A percentile compares a stretch with the other conserved stretches of the same genome.
Evolutionary conservation across 2,113 vertebrate genomes (phyloP).

Genomic region (Notarius lentiginosus): DNA sequence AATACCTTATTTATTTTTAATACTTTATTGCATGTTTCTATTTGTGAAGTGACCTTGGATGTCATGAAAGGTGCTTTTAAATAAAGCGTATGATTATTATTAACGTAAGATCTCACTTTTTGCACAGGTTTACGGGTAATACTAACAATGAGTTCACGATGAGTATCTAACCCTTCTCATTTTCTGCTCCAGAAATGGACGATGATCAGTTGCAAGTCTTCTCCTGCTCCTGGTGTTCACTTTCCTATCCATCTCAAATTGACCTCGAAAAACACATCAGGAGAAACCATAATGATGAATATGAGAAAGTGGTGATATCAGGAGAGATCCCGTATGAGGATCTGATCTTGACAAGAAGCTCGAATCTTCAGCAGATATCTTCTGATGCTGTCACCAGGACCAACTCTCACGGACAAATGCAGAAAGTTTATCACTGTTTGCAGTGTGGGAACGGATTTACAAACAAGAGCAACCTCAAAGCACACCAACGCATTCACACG

Average conservation of each 20-base stretch:
- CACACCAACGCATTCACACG: conserved; percentile 10
- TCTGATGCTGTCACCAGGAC: not conserved
- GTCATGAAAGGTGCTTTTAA: too few relatives aligned
- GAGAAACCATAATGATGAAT: not conserved
- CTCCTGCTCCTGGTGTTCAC: conserved; percentile 11
- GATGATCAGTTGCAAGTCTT: conserved; percentile 3
- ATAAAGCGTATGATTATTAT: too few relatives aligned
- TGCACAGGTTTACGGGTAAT: not conserved
- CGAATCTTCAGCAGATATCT: not conserved
- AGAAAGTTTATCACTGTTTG: not conserved
- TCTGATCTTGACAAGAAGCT: not conserved
- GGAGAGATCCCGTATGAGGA: not conserved
- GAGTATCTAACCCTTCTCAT: not conserved
- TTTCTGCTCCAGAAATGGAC: not conserved
- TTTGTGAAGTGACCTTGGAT: too few relatives aligned
- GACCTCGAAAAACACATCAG: conserved; percentile 7
- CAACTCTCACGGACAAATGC: not conserved
- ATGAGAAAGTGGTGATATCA: conserved; percentile 11
- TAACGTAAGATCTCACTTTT: not conserved
- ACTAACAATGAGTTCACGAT: not conserved
- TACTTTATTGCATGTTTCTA: too few relatives aligned
- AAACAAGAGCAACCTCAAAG: conserved; percentile 9
- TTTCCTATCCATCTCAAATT: not conserved
- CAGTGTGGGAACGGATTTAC: conserved; percentile 14
- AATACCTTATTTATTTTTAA: too few relatives aligned